Base-by-base conservation (phyloP, 2,888 invertebrate genomes). In the Crocallis elinguaria region DNA sequence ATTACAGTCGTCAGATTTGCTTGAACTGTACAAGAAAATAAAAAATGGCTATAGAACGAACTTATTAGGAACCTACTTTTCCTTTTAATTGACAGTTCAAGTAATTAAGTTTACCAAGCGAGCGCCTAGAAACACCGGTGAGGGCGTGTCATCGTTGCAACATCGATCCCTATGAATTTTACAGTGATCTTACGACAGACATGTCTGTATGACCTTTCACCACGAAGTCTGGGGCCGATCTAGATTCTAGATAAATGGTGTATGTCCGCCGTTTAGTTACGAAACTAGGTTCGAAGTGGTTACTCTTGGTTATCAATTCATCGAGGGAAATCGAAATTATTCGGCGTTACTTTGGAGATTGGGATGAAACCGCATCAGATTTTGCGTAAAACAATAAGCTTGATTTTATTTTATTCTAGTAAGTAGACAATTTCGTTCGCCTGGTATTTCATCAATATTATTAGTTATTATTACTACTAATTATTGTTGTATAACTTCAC, bases 171-270 rank as follows among this genome's bases (percentile, higher is more conserved):
- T 62, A 73, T 64, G 67, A 64, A 71, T 72, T 66, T 64, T 50
- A 61, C 44, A 66, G 54, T 48, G 49, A 42, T 46, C 48, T 56
- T 52, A 79, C 75, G 77, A 60, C 46, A 64, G 77, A 75, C 80
- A 74, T 75, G 84, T 79, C 74, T 63, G 62, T 56, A 57, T 84
- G 86, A 88, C 88, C 88, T 89, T 88, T 88, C 84, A 75, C 81
- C 73, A 77, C 83, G 76, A 82, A 83, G 83, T 86, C 78, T 80
- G 76, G 73, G 66, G 64, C 57, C 72, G 84, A 82, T 86, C 86
- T 86, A 87, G 88, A 88, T 88, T 75, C 62, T 64, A 77, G 84
- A 86, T 86, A 82, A 77, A 77, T 72, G 71, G n/a, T 71, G 70
- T 76, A 66, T 76, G 75, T 71, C 71, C 71, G 67, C 68, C 56